These are phyloP conservation scores for Hymenochirus boettgeri DNA, from an alignment of 2,113 vertebrate genomes.

Conservation along the genomic window DNA sequence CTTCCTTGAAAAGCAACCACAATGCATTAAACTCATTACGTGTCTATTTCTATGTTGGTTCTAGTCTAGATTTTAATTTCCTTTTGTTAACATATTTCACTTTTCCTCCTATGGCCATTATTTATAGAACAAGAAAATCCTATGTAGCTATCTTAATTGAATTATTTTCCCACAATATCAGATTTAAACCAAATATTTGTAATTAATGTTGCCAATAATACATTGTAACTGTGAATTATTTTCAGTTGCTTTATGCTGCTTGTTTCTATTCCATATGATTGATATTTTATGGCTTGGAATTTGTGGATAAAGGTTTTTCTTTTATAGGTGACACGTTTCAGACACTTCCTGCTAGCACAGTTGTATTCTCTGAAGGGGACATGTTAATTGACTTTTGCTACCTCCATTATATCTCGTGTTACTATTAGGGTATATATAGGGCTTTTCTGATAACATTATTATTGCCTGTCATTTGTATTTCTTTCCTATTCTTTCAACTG, in stretches of 20 bases:
- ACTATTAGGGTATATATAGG: constrained; percentile 43
- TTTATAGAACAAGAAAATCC: too few relatives aligned
- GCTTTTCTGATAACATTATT: constrained; percentile 43
- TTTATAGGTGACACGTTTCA: constrained; percentile 41
- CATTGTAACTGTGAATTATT: constrained; percentile 19
- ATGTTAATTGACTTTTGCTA: constrained; percentile 41
- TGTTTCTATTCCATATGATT: constrained; percentile 38
- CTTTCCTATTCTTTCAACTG: constrained; percentile 41
- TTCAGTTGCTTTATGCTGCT: constrained; percentile 20
- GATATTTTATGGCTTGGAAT: constrained; percentile 38
- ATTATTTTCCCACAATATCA: constrained; percentile 19
- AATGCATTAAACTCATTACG: too few relatives aligned
- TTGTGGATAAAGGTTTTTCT: constrained; percentile 38
- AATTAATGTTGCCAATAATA: constrained; percentile 20
- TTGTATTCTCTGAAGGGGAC: constrained; percentile 43
- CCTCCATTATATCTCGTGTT: constrained; percentile 42
- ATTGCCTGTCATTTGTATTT: constrained; percentile 41
- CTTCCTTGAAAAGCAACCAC: too few relatives aligned
- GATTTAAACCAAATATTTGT: constrained; percentile 12
- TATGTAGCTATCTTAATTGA: too few relatives aligned
- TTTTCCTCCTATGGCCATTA: too few relatives aligned
- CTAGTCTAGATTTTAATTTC: too few relatives aligned
- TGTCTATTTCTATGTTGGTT: too few relatives aligned
- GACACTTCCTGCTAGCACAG: constrained; percentile 37
- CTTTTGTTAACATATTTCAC: too few relatives aligned